Conservation (phyloP, 2,888 invertebrate species). For the Eumerus sabulonum region DNA sequence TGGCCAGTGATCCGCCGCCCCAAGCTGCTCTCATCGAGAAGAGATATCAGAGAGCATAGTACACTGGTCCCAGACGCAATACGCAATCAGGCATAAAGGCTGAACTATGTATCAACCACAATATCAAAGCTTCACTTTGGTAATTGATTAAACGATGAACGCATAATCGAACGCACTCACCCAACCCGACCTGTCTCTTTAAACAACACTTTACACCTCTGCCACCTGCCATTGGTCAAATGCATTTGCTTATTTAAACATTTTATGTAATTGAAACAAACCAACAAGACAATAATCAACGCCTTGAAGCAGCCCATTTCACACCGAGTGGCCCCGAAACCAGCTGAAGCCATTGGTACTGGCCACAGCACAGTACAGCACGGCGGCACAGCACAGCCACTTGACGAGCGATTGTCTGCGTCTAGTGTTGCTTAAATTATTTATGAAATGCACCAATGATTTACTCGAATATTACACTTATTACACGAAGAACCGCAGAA, state of each 20-base stretch:
- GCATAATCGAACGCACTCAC: constrained; percentile 8
- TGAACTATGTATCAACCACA: too few relatives aligned
- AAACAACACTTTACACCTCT: too few relatives aligned
- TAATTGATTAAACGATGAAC: neutral
- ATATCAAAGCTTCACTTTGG: constrained; percentile 5
- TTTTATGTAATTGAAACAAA: too few relatives aligned
- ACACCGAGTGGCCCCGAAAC: constrained; percentile 44
- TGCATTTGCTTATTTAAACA: too few relatives aligned
- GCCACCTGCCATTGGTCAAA: too few relatives aligned
- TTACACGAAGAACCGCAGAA: constrained; percentile 55
- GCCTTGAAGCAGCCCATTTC: constrained; percentile 30
- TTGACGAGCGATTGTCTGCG: constrained; percentile 2
- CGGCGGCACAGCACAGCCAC: too few relatives aligned
- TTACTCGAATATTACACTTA: constrained; percentile 57
- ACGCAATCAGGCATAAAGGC: too few relatives aligned
- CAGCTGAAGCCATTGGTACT: constrained; percentile 44
- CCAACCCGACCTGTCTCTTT: neutral
- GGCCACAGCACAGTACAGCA: too few relatives aligned
- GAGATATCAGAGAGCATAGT: too few relatives aligned
- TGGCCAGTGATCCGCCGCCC: too few relatives aligned
- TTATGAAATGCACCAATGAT: constrained; percentile 56
- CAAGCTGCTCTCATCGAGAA: too few relatives aligned
- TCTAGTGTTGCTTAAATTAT: constrained; percentile 50
- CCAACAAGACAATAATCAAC: constrained; percentile 10
- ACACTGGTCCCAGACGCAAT: too few relatives aligned